Evolutionary conservation across 2,888 invertebrate species (phyloP), one percentile per base, ranked within the genome.

Genomic region (Amphimallon solstitiale): DNA sequence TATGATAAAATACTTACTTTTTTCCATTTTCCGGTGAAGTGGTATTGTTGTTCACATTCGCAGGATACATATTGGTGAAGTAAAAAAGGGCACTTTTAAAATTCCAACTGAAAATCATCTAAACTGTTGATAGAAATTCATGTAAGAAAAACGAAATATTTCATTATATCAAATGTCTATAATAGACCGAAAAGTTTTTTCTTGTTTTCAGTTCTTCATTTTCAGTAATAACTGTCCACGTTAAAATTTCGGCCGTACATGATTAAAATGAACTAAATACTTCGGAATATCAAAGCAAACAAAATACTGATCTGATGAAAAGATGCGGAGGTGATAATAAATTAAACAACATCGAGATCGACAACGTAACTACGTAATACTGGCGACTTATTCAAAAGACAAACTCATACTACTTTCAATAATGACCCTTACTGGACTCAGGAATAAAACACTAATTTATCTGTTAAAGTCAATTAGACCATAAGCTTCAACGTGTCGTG

Each of bases 381-480:
- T 46, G 56, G 4, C 17, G 37, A 46, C 54, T 59, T 59, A 43
- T 40, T 56, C 43, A 29, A 43, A 29, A 38, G 56, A 15, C 29
- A 21, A 17, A 43, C 17, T 59, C 4, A 17, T 17, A n/a, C 54
- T 35, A 17, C 43, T 45, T 45, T 34, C 64, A 52, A 64, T 64
- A 43, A 37, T 64, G 64, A 56, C 54, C 64, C 64, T 64, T 48
- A 64, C 45, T 56, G 56, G 54, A 64, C 64, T 46, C 46, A 38
- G 23, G 56, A 56, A 64, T 64, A 64, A 56, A 59, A 59, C 73
- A 74, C 79, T 78, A 80, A 81, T 81, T 81, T 81, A 80, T 80
- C 79, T 77, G 81, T 81, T 81, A 81, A 81, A 78, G 74, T 76
- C 80, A 80, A 81, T 81, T 81, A 81, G 78, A 75, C 68, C 52